Evolutionary conservation across 2,797 vertebrate species (phyloP).

Genomic region (Oceanodroma leucorhoa): DNA sequence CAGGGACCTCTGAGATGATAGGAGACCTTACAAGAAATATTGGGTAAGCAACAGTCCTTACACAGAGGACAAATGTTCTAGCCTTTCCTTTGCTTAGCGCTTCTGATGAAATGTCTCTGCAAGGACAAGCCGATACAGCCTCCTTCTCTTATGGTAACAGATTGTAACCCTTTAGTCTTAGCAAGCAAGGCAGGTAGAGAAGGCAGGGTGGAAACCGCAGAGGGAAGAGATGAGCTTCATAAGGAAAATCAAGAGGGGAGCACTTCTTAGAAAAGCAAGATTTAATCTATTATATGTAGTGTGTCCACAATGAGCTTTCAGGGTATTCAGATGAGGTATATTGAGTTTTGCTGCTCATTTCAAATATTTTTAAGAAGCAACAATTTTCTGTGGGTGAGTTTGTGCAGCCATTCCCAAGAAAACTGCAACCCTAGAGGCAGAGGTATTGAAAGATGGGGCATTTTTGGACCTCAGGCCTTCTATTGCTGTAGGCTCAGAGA

Average conservation of each 20-base stretch:
- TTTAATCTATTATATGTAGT: neutral
- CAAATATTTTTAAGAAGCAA: neutral
- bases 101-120: neutral
- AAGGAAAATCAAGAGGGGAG: neutral
- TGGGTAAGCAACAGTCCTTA: neutral
- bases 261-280: neutral
- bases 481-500: neutral
- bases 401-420: neutral
- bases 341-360: neutral
- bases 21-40: neutral
- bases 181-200: neutral
- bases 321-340: neutral
- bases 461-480: neutral
- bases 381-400: neutral
- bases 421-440: neutral
- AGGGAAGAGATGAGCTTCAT: neutral
- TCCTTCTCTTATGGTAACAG: neutral
- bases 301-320: neutral
- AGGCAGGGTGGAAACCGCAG: neutral
- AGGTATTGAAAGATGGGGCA: accelerated
- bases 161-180: neutral
- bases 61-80: neutral
- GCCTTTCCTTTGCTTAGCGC: neutral
- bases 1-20: neutral
- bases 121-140: neutral